phyloP scores from a whole-genome alignment of 1,140 invertebrate genomes.

The Anthonomus grandis region DNA sequence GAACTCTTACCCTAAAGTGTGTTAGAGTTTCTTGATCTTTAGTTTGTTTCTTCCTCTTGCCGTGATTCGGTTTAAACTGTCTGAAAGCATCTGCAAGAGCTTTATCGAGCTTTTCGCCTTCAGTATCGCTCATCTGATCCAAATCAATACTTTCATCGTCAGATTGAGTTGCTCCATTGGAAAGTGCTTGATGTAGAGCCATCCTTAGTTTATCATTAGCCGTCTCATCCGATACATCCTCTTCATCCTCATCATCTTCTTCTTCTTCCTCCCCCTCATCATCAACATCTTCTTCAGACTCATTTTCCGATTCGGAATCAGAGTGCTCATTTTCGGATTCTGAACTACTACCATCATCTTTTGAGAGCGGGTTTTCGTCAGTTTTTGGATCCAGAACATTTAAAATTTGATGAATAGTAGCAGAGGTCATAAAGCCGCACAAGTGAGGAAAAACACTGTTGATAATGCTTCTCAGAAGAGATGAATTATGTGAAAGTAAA shows the following conservation, averaged over 20 bases:
- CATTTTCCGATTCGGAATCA: slow-evolving; percentile 37
- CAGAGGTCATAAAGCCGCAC: slow-evolving; percentile 63
- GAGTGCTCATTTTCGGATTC: slow-evolving; percentile 49
- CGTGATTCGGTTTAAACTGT: slow-evolving; percentile 57
- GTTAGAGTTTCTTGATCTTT: slow-evolving; percentile 63
- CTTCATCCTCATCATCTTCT: slow-evolving; percentile 45
- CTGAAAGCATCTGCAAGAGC: slow-evolving; percentile 69
- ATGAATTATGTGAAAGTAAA: slow-evolving; percentile 65
- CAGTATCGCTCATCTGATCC: slow-evolving; percentile 71
- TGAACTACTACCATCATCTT: slow-evolving; percentile 49
- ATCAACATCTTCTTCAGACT: slow-evolving; percentile 39
- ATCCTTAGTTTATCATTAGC: slow-evolving; percentile 62
- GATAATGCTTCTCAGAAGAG: slow-evolving; percentile 65
- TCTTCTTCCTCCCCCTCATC: slow-evolving; percentile 51
- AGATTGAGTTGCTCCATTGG: slow-evolving; percentile 53
- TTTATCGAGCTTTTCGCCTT: slow-evolving; percentile 67
- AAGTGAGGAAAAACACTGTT: slow-evolving; percentile 70
- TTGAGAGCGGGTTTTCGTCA: slow-evolving; percentile 57
- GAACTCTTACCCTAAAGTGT: slow-evolving; percentile 65
- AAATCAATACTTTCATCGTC: slow-evolving; percentile 71
- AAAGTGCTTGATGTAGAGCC: slow-evolving; percentile 63
- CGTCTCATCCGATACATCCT: slow-evolving; percentile 59
- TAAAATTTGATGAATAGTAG: slow-evolving; percentile 68
- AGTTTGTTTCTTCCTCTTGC: slow-evolving; percentile 61
- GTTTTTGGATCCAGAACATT: slow-evolving; percentile 67